Conservation (phyloP, 2,113 vertebrate species). For the Cyanoderma ruficeps region DNA sequence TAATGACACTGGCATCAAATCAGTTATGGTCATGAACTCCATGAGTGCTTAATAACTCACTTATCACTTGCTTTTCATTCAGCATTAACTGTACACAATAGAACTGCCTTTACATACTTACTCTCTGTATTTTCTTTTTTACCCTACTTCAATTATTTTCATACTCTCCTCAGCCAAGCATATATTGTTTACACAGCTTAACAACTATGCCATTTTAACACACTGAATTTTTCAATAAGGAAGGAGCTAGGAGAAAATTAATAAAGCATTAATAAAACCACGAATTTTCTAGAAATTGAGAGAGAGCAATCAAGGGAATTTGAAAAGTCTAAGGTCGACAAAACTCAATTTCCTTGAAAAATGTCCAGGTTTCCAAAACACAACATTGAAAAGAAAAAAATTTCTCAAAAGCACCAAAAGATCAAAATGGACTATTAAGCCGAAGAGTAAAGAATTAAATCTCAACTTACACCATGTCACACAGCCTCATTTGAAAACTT, state of each 20-base stretch:
- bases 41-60: not conserved
- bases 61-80: not conserved
- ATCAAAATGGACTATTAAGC: not conserved
- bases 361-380: not conserved
- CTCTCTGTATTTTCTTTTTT: not conserved
- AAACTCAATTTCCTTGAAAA: not conserved
- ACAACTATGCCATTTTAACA: not conserved
- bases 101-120: not conserved
- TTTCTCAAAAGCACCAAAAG: not conserved
- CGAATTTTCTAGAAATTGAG: not conserved
- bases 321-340: not conserved
- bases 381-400: not conserved
- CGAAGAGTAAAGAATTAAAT: not conserved
- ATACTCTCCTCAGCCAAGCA: not conserved
- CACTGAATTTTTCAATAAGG: not conserved
- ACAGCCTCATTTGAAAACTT: not conserved
- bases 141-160: not conserved
- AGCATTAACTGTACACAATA: not conserved
- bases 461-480: not conserved
- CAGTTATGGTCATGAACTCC: not conserved
- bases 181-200: not conserved
- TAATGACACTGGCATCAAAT: not conserved
- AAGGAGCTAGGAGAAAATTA: not conserved
- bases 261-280: not conserved
- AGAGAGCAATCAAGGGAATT: not conserved